Conservation (phyloP, 2,797 vertebrate species). For the Sebastes diaconus region DNA sequence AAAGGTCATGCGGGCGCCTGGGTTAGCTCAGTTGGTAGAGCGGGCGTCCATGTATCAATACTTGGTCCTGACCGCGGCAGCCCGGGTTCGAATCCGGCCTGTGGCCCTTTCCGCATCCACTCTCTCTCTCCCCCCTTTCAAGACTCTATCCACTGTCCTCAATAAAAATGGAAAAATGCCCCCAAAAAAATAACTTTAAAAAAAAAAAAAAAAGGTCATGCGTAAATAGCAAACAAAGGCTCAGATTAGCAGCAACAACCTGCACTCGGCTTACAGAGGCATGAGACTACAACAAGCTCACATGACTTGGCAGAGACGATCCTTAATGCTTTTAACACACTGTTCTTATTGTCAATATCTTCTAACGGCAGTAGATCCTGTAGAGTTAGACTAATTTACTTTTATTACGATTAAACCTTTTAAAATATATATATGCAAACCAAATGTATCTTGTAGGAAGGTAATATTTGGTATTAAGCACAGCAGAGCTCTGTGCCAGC, state of each 20-base stretch:
- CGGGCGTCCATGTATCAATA: too few relatives aligned
- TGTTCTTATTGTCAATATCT: background rate
- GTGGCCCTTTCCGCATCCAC: too few relatives aligned
- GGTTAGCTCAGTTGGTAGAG: too few relatives aligned
- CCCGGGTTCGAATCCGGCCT: too few relatives aligned
- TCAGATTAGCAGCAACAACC: slow-evolving; percentile 26
- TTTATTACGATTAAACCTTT: background rate
- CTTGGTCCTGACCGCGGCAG: too few relatives aligned
- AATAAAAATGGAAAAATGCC: too few relatives aligned
- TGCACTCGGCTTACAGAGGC: background rate
- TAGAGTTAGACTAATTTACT: background rate
- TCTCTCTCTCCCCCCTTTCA: too few relatives aligned
- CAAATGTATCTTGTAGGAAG: background rate
- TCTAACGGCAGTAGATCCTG: background rate
- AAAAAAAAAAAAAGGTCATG: background rate
- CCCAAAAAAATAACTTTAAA: too few relatives aligned
- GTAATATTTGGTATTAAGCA: background rate
- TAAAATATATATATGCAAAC: background rate
- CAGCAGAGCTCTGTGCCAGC: background rate
- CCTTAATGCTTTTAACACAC: background rate
- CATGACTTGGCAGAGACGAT: slow-evolving; percentile 4
- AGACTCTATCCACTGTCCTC: too few relatives aligned
- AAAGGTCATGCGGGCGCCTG: background rate
- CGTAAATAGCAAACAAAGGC: slow-evolving; percentile 31
- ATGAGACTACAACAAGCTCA: background rate